Evolutionary conservation across 2,888 invertebrate species (phyloP).

Genomic region (Lepeophtheirus nordmannii): DNA sequence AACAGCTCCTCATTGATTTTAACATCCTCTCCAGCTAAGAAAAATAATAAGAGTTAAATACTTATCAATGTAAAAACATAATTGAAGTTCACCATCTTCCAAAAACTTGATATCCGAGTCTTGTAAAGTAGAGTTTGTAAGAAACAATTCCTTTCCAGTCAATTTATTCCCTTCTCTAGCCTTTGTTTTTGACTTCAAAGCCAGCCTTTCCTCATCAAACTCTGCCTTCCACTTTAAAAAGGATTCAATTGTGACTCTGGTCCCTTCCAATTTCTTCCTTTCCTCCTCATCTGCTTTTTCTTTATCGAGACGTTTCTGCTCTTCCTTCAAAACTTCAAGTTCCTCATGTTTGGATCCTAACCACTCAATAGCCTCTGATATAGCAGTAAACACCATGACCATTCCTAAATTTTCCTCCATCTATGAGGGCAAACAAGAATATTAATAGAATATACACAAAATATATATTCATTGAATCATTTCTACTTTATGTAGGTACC

Average conservation of each 20-base stretch:
- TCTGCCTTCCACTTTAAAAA: conserved; percentile 83
- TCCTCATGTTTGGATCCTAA: conserved; percentile 69
- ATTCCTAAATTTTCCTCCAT: conserved; percentile 72
- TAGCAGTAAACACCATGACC: conserved; percentile 89
- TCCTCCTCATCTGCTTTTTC: conserved; percentile 70
- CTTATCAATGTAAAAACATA: not conserved
- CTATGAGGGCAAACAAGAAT: conserved; percentile 23
- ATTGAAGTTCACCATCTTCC: conserved; percentile 50
- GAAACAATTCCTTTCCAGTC: conserved; percentile 66
- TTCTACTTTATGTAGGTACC: not conserved
- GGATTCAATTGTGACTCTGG: conserved; percentile 70
- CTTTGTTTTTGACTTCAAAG: conserved; percentile 45
- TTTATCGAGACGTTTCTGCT: conserved; percentile 46
- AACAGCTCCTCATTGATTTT: conserved; percentile 86
- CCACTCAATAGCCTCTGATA: conserved; percentile 84
- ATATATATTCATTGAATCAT: not conserved
- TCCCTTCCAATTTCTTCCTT: conserved; percentile 41
- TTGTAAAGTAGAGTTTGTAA: conserved; percentile 77
- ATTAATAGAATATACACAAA: not conserved
- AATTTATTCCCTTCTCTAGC: conserved; percentile 50
- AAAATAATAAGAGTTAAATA: conserved; percentile 25
- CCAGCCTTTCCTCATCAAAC: conserved; percentile 75
- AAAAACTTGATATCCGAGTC: conserved; percentile 92
- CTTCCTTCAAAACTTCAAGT: conserved; percentile 52
- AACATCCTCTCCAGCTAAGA: conserved; percentile 52